A percentile compares a stretch with the other conserved stretches of the same genome.
These are phyloP conservation scores for Rugalucina vietnamica DNA, from an alignment of 2,888 invertebrate species.

Conservation along the genomic window DNA sequence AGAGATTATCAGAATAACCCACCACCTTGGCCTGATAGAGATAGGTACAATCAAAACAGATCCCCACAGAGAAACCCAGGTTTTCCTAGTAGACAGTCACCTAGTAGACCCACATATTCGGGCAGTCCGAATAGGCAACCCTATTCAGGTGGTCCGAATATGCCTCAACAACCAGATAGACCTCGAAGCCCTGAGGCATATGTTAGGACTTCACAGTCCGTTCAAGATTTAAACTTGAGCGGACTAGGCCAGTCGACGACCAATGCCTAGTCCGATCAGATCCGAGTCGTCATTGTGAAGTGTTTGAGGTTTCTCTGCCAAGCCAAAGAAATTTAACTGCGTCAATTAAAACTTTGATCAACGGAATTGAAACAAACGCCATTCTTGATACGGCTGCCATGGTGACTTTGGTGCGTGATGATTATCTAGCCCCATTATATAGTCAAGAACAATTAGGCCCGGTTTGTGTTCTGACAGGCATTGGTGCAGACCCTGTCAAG, in stretches of 20 bases:
- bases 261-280: background rate
- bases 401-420: background rate
- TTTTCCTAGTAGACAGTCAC: no score
- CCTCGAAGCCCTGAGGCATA: background rate
- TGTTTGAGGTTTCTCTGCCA: background rate
- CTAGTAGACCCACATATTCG: no score
- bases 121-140: no score
- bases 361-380: background rate
- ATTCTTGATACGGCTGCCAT: background rate
- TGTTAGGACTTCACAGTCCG: background rate
- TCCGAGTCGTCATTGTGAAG: background rate
- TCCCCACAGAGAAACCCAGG: no score
- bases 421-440: background rate
- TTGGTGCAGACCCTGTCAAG: background rate
- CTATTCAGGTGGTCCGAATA: no score
- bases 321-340: slow-evolving; percentile 1
- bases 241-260: background rate
- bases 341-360: background rate
- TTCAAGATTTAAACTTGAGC: background rate
- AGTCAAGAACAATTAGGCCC: background rate
- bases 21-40: no score
- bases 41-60: no score
- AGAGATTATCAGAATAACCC: no score
- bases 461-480: background rate
- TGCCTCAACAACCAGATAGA: background rate